A percentile compares a stretch with the other conserved stretches of the same genome.
Evolutionary conservation across 1,140 invertebrate species (phyloP).

Genomic region (Cyrtorhinus lividipennis): DNA sequence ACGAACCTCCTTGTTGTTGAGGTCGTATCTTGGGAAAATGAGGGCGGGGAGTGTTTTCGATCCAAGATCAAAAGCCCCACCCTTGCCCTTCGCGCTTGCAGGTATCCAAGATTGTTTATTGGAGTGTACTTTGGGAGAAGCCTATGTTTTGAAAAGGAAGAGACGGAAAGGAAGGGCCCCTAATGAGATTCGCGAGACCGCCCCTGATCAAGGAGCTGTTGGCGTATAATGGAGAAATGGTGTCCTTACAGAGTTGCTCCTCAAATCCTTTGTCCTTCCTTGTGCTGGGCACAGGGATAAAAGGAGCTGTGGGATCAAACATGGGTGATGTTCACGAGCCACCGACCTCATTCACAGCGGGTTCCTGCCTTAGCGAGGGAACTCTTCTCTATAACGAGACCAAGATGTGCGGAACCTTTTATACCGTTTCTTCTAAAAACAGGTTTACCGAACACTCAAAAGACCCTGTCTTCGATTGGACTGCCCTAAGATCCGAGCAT

Average conservation of each 20-base stretch:
- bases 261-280: background rate
- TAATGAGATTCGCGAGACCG: background rate
- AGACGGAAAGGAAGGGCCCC: background rate
- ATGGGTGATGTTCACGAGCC: background rate
- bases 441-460: too few relatives aligned
- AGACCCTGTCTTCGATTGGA: too few relatives aligned
- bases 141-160: background rate
- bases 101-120: constrained; percentile 12
- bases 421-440: too few relatives aligned
- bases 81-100: background rate
- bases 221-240: background rate
- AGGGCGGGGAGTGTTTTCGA: background rate
- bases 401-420: background rate
- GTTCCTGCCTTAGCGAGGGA: background rate
- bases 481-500: too few relatives aligned
- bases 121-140: constrained; percentile 2
- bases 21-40: too few relatives aligned
- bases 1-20: too few relatives aligned
- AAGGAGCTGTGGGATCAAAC: background rate
- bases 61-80: background rate
- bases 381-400: background rate
- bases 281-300: background rate
- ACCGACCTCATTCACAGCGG: background rate
- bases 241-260: background rate
- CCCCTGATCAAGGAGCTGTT: background rate